Evolutionary conservation across 1,140 invertebrate species (phyloP).

Genomic region (Drosophila aff.): DNA sequence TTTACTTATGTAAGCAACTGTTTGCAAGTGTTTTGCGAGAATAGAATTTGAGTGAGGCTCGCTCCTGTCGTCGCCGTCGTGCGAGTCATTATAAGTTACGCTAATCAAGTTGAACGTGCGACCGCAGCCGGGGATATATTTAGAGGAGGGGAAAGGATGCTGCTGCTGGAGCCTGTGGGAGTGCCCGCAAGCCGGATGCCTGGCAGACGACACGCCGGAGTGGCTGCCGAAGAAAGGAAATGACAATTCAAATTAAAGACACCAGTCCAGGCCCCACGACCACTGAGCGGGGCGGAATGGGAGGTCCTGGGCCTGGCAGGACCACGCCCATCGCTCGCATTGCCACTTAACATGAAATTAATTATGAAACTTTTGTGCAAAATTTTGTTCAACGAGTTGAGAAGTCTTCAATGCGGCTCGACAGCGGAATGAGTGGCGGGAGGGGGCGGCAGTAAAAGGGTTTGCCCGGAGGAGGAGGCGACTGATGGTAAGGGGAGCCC

Average conservation of each 20-base stretch:
- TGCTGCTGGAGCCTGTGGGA: constrained; percentile 18
- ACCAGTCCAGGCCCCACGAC: constrained; percentile 37
- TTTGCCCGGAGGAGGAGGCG: neutral
- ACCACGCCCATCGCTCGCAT: constrained; percentile 60
- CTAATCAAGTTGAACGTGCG: constrained; percentile 81
- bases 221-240: constrained; percentile 69
- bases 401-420: constrained; percentile 64
- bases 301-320: constrained; percentile 4
- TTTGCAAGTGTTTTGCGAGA: constrained; percentile 58
- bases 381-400: constrained; percentile 82
- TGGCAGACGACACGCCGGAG: constrained; percentile 57
- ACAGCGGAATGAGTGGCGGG: constrained; percentile 16
- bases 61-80: constrained; percentile 31
- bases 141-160: neutral
- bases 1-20: constrained; percentile 67
- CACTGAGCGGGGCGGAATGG: neutral
- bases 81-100: constrained; percentile 80
- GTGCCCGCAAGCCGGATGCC: constrained; percentile 46
- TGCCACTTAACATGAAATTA: constrained; percentile 84
- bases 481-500: neutral
- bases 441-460: constrained; percentile 6
- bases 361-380: constrained; percentile 83
- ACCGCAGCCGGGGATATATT: constrained; percentile 12
- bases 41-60: constrained; percentile 43
- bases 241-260: constrained; percentile 83